These are phyloP conservation scores for Micronycteris hirsuta DNA, from an alignment of 2,113 vertebrate genomes.

Conservation along the genomic window DNA sequence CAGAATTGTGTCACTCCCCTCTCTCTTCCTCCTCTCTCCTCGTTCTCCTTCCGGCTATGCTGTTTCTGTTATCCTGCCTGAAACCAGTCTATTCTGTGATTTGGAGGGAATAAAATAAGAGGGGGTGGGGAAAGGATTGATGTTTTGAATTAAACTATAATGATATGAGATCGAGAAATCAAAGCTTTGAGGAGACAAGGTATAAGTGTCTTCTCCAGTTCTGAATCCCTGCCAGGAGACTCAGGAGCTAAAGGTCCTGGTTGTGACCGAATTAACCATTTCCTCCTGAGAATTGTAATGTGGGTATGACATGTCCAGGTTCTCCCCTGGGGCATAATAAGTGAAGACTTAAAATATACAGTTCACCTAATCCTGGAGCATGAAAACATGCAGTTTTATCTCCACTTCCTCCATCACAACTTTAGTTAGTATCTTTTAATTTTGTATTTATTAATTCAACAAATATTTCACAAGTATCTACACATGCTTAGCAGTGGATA, in stretches of 20 bases:
- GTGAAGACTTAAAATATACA: neutral
- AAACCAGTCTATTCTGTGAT: neutral
- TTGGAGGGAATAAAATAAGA: neutral
- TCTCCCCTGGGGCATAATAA: neutral
- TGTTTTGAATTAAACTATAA: constrained; percentile 22
- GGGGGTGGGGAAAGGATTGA: neutral
- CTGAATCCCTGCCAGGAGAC: neutral
- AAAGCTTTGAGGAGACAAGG: neutral
- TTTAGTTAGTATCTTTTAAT: neutral
- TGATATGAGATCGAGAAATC: neutral
- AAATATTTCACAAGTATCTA: neutral
- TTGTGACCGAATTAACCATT: neutral
- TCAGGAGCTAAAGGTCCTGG: neutral
- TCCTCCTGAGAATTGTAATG: neutral
- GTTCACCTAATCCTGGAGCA: neutral
- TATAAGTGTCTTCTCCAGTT: neutral
- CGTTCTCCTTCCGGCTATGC: neutral
- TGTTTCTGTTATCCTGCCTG: neutral
- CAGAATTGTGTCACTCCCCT: neutral
- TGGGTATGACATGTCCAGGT: neutral
- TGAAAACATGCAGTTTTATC: neutral
- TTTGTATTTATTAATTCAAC: neutral
- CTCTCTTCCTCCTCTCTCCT: neutral
- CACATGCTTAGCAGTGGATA: neutral
- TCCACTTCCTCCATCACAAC: neutral